Conservation (phyloP, 2,797 vertebrate genomes). For the Protosalanx chinensis region DNA sequence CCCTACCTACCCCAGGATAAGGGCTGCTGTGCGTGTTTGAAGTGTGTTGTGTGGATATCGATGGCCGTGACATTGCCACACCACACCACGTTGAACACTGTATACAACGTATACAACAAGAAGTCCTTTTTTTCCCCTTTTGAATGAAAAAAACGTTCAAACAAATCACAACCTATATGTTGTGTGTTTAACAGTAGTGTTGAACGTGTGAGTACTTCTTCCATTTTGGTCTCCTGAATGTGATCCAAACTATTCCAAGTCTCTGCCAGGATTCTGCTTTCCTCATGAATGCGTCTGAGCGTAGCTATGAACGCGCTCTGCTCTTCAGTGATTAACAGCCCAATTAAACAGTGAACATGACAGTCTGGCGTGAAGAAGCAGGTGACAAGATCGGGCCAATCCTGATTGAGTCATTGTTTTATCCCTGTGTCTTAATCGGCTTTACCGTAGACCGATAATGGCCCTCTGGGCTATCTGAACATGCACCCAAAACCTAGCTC, state of each 20-base stretch:
- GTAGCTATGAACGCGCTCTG: conserved; percentile 14
- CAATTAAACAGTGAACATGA: conserved; percentile 51
- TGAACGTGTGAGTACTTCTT: background rate
- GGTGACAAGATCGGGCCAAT: conserved; percentile 31
- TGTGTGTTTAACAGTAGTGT: background rate
- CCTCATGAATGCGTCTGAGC: conserved; percentile 40
- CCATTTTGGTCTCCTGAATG: background rate
- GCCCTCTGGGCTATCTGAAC: conserved; percentile 58
- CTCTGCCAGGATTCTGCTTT: conserved; percentile 16
- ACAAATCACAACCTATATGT: background rate
- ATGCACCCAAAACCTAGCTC: conserved; percentile 53
- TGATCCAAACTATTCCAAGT: conserved; percentile 8
- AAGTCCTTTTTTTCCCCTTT: no score
- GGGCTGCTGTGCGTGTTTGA: conserved; percentile 2
- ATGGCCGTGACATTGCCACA: background rate
- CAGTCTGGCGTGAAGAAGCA: conserved; percentile 14
- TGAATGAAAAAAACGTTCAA: no score
- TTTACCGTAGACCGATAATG: conserved; percentile 62
- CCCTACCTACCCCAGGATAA: conserved; percentile 8
- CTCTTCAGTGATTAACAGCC: conserved; percentile 53
- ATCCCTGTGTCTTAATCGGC: conserved; percentile 49
- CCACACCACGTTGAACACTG: background rate
- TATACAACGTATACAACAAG: no score
- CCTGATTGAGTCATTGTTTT: conserved; percentile 48
- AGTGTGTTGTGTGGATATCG: background rate